Conservation (phyloP, 2,113 vertebrate genomes). For the Rhombomys opimus region DNA sequence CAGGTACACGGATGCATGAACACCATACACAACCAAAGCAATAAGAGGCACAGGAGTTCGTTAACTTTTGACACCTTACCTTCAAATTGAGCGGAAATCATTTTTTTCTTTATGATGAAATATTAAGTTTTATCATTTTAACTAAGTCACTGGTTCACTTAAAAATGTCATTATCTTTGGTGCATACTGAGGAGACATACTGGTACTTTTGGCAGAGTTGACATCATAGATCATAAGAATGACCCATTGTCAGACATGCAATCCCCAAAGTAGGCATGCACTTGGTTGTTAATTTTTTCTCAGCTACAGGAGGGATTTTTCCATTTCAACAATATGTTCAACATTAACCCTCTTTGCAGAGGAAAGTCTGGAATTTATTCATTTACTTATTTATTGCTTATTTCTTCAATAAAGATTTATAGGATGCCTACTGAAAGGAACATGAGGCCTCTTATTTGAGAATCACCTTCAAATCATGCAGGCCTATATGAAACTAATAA, state of each 20-base stretch:
- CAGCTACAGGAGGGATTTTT: background rate
- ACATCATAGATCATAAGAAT: background rate
- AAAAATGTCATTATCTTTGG: background rate
- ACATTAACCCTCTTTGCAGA: background rate
- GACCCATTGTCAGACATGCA: background rate
- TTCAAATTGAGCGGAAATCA: slow-evolving; percentile 29
- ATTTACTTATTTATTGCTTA: background rate
- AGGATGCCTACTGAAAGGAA: background rate
- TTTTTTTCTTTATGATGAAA: slow-evolving; percentile 47
- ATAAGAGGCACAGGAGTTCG: background rate
- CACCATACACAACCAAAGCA: background rate
- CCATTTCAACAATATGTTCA: background rate
- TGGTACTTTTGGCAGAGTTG: background rate
- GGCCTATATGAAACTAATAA: background rate
- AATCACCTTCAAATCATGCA: slow-evolving; percentile 20
- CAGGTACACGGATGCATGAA: slow-evolving; percentile 54
- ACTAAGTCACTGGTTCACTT: background rate
- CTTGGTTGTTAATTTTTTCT: background rate
- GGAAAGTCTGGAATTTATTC: background rate
- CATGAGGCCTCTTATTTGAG: background rate
- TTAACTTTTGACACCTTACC: background rate
- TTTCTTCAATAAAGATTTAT: background rate
- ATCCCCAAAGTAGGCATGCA: background rate
- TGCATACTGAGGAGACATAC: background rate
- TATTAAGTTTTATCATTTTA: slow-evolving; percentile 6